Evolutionary conservation across 2,888 invertebrate species (phyloP).

Genomic region (Ormyrus labotus): DNA sequence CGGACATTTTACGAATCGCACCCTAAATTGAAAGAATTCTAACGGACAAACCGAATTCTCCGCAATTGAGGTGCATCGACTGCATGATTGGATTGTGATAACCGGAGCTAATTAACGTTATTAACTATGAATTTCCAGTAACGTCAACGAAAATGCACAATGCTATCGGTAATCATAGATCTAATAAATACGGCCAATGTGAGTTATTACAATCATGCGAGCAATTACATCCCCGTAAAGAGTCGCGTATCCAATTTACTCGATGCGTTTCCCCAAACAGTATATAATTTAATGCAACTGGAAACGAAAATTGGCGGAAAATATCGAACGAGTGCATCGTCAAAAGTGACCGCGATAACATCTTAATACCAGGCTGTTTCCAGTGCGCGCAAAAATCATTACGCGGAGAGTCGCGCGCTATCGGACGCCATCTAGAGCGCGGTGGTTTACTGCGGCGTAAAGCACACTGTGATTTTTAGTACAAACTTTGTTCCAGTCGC

Average conservation of each 20-base stretch:
- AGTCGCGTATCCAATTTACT: not conserved
- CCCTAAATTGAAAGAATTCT: too few species aligned
- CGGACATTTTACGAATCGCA: not conserved
- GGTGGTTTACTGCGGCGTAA: too few species aligned
- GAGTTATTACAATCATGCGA: too few species aligned
- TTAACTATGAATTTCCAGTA: too few species aligned
- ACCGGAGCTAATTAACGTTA: too few species aligned
- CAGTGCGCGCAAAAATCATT: not conserved
- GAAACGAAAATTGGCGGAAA: conserved; percentile 19
- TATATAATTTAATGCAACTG: conserved; percentile 18
- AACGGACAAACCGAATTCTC: too few species aligned
- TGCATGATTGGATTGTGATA: too few species aligned
- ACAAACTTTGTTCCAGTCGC: not conserved
- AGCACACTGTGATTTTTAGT: not conserved
- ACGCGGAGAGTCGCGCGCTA: not conserved
- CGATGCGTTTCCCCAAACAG: not conserved
- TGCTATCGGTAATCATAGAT: too few species aligned
- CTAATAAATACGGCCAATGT: too few species aligned
- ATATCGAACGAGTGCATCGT: not conserved
- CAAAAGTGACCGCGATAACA: conserved; percentile 1
- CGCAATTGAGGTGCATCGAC: too few species aligned
- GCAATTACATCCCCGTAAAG: too few species aligned
- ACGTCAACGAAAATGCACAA: too few species aligned
- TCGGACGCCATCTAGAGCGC: not conserved
- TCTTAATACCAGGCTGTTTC: not conserved